Evolutionary conservation across 2,888 invertebrate genomes (phyloP).

Genomic region (Ophonus ardosiacus): DNA sequence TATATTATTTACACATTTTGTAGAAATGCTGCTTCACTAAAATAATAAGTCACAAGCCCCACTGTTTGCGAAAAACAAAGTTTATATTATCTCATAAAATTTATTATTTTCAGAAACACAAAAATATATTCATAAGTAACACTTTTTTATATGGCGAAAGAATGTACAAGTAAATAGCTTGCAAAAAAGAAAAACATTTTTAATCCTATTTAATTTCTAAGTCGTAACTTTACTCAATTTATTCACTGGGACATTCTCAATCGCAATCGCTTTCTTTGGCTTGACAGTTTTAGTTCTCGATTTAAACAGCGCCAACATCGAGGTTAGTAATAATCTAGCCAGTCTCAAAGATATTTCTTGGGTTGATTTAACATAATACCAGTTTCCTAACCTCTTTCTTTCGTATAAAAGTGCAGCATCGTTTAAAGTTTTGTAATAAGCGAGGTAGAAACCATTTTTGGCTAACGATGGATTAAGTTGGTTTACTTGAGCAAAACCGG

Average conservation of each 20-base stretch:
- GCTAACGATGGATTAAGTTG: slow-evolving; percentile 84
- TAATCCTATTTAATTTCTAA: background rate
- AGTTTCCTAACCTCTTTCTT: slow-evolving; percentile 76
- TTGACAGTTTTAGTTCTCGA: slow-evolving; percentile 22
- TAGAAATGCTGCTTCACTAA: too few species aligned
- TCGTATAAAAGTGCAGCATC: slow-evolving; percentile 76
- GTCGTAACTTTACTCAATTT: background rate
- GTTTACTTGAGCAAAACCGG: slow-evolving; percentile 83
- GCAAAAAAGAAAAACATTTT: background rate
- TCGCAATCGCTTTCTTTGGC: background rate
- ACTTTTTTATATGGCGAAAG: background rate
- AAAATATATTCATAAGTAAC: background rate
- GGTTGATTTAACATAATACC: slow-evolving; percentile 76
- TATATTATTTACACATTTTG: too few species aligned
- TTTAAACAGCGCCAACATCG: slow-evolving; percentile 9
- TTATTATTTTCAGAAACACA: background rate
- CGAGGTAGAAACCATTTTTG: slow-evolving; percentile 71
- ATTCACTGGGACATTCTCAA: background rate
- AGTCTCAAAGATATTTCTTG: slow-evolving; percentile 63
- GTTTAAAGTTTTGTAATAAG: slow-evolving; percentile 74
- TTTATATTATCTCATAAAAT: background rate
- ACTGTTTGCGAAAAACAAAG: background rate
- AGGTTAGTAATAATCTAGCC: background rate
- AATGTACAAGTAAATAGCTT: background rate
- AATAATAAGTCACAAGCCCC: too few species aligned